phyloP scores from a whole-genome alignment of 2,888 invertebrate species.

The Exocentrus adspersus region DNA sequence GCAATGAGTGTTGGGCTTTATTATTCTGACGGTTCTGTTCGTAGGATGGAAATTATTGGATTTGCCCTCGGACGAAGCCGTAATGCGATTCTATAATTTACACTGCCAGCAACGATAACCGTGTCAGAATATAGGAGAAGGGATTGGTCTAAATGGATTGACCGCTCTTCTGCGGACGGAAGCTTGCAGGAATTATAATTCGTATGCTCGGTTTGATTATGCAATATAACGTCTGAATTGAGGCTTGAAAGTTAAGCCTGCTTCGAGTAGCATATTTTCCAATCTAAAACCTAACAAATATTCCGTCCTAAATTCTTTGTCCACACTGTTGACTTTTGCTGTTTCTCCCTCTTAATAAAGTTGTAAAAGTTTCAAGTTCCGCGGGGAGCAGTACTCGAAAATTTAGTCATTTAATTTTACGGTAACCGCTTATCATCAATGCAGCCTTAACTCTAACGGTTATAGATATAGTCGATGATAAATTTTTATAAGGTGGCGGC shows the following conservation, averaged over 20 bases:
- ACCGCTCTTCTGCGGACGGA: not conserved
- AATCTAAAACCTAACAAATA: too few relatives aligned
- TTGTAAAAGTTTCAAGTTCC: not conserved
- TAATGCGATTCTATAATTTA: not conserved
- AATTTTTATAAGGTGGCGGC: slow-evolving; percentile 4
- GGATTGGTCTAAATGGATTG: not conserved
- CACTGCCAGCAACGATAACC: not conserved
- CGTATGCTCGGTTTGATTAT: too few relatives aligned
- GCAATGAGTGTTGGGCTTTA: slow-evolving; percentile 1
- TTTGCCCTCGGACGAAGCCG: slow-evolving; percentile 7
- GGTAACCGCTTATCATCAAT: not conserved
- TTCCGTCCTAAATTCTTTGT: too few relatives aligned
- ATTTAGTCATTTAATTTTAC: not conserved
- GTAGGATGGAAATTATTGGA: slow-evolving; percentile 7
- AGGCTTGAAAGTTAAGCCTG: too few relatives aligned
- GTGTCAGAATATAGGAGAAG: not conserved
- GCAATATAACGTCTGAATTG: too few relatives aligned
- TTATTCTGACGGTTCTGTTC: slow-evolving; percentile 2
- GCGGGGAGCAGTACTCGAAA: not conserved
- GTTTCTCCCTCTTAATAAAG: too few relatives aligned
- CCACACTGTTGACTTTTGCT: too few relatives aligned
- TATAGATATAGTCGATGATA: slow-evolving; percentile 8
- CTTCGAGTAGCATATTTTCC: too few relatives aligned
- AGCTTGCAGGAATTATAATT: too few relatives aligned
- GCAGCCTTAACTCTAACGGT: not conserved